Percentiles rank a stretch among this genome's conserved stretches.
These are phyloP conservation scores for Callipepla californica DNA, from an alignment of 2,113 vertebrate genomes.

Conservation along the genomic window DNA sequence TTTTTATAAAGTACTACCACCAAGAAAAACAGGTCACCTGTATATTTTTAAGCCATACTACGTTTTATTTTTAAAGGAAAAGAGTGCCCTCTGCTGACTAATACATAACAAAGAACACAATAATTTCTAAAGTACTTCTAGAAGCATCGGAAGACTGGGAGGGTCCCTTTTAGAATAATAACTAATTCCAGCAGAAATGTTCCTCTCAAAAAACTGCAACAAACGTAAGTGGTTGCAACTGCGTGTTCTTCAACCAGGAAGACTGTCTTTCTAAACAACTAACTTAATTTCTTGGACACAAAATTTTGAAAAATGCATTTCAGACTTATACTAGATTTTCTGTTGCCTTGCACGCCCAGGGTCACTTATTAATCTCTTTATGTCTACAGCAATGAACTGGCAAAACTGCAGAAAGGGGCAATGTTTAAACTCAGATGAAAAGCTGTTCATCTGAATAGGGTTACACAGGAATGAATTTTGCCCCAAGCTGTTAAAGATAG, in stretches of 20 bases:
- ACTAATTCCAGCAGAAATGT: neutral
- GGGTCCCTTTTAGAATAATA: slow-evolving; percentile 39
- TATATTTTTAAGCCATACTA: neutral
- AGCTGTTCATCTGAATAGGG: neutral
- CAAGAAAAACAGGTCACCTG: neutral
- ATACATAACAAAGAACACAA: neutral
- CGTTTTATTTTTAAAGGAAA: neutral
- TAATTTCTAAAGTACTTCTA: slow-evolving; percentile 7
- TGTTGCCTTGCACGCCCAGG: too few species aligned
- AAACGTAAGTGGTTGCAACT: neutral
- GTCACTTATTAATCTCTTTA: neutral
- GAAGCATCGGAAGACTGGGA: slow-evolving; percentile 26
- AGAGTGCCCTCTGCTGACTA: slow-evolving; percentile 53
- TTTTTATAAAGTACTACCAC: neutral
- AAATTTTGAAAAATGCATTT: slow-evolving; percentile 13
- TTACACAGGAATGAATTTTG: neutral
- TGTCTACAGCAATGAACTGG: neutral
- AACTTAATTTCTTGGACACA: slow-evolving; percentile 6
- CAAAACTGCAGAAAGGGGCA: neutral
- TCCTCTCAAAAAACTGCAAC: neutral
- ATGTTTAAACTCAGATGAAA: neutral
- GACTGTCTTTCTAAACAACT: slow-evolving; percentile 5
- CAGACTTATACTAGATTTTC: neutral
- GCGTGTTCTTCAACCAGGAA: neutral
- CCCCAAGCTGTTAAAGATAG: neutral